These are phyloP conservation scores for Spodoptera litura DNA, from an alignment of 1,140 invertebrate genomes.

Conservation along the genomic window DNA sequence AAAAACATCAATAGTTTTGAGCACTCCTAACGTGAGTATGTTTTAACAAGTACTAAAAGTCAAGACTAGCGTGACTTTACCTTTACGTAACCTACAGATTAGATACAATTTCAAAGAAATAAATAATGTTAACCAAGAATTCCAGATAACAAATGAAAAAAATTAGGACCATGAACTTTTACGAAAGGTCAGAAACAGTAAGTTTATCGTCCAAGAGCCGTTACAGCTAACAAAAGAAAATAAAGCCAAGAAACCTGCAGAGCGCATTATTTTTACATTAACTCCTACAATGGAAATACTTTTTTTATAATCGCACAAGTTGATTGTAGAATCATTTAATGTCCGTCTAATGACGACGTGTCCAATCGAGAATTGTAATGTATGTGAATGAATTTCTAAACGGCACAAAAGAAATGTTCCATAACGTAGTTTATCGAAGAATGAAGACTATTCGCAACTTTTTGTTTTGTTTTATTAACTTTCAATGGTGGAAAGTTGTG, in stretches of 20 bases:
- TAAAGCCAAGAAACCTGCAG: background rate
- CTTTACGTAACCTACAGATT: background rate
- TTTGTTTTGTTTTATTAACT: slow-evolving; percentile 24
- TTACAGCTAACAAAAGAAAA: slow-evolving; percentile 10
- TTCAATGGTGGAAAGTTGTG: slow-evolving; percentile 9
- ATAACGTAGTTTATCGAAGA: background rate
- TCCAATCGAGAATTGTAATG: slow-evolving; percentile 31
- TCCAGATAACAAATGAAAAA: background rate
- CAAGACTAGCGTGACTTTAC: background rate
- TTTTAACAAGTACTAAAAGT: background rate
- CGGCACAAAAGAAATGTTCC: slow-evolving; percentile 9
- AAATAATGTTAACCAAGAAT: background rate
- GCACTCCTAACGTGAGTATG: too few relatives aligned
- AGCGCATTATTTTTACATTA: slow-evolving; percentile 42
- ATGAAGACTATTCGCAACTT: background rate
- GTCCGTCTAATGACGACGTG: slow-evolving; percentile 17
- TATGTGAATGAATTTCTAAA: slow-evolving; percentile 39
- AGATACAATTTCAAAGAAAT: background rate
- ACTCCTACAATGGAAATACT: slow-evolving; percentile 38
- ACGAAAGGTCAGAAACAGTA: slow-evolving; percentile 13
- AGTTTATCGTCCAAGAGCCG: slow-evolving; percentile 25
- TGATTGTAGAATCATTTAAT: slow-evolving; percentile 36
- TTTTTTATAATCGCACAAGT: slow-evolving; percentile 28
- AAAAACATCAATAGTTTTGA: too few relatives aligned
- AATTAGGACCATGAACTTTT: slow-evolving; percentile 21